These are phyloP conservation scores for Hecatera dysodea DNA, from an alignment of 2,888 invertebrate species.

Conservation along the genomic window DNA sequence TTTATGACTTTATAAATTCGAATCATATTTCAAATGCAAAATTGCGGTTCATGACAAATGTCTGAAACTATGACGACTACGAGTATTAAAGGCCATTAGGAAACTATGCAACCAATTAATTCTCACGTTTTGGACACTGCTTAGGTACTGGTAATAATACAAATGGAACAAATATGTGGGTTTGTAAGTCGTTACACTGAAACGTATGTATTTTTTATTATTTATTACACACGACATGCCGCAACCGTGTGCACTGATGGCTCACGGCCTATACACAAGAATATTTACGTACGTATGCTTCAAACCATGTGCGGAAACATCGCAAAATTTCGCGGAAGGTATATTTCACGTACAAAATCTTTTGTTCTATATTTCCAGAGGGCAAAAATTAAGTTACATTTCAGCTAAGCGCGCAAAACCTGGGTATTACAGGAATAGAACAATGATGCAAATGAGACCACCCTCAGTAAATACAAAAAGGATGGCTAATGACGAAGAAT, in stretches of 20 bases:
- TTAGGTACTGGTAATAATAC: slow-evolving; percentile 32
- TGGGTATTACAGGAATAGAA: slow-evolving; percentile 46
- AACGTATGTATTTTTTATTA: slow-evolving; percentile 25
- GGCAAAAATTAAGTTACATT: slow-evolving; percentile 48
- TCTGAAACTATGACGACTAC: slow-evolving; percentile 19
- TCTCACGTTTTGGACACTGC: slow-evolving; percentile 10
- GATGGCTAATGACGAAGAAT: slow-evolving; percentile 39
- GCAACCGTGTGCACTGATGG: slow-evolving; percentile 38
- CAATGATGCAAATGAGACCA: slow-evolving; percentile 53
- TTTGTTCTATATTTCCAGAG: slow-evolving; percentile 53
- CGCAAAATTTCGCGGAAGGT: slow-evolving; percentile 35
- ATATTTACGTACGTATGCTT: slow-evolving; percentile 45
- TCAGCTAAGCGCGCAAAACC: slow-evolving; percentile 33
- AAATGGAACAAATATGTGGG: slow-evolving; percentile 36
- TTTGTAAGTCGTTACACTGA: slow-evolving; percentile 20
- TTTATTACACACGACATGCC: slow-evolving; percentile 39
- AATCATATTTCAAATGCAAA: slow-evolving; percentile 22
- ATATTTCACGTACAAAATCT: slow-evolving; percentile 48
- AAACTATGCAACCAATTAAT: slow-evolving; percentile 42
- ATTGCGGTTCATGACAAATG: slow-evolving; percentile 17
- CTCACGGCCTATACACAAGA: slow-evolving; percentile 42
- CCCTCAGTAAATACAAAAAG: slow-evolving; percentile 39
- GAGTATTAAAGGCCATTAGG: slow-evolving; percentile 28
- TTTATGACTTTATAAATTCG: slow-evolving; percentile 9
- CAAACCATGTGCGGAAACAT: slow-evolving; percentile 32